phyloP scores from a whole-genome alignment of 2,888 invertebrate genomes.

The Ametastegia equiseti region DNA sequence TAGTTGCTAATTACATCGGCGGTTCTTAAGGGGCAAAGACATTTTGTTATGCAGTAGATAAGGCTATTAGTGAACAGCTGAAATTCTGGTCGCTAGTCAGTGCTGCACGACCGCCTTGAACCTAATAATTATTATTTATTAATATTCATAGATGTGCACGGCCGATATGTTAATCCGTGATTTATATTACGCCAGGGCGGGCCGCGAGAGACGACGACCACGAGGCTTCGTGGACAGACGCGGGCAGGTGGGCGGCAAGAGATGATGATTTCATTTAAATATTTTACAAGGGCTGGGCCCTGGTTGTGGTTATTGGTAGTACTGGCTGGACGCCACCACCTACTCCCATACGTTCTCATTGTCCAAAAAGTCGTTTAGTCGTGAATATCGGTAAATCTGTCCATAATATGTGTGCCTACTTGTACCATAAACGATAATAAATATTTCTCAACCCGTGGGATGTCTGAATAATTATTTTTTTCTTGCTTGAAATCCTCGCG shows the following conservation, averaged over 20 bases:
- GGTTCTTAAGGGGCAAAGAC: not conserved
- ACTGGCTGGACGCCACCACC: constrained; percentile 38
- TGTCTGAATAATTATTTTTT: constrained; percentile 41
- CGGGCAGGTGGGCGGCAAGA: constrained; percentile 51
- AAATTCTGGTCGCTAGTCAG: constrained; percentile 20
- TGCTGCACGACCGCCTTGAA: constrained; percentile 50
- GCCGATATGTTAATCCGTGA: constrained; percentile 62
- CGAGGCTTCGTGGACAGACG: constrained; percentile 50
- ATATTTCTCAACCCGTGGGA: constrained; percentile 5
- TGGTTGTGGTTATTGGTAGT: constrained; percentile 30
- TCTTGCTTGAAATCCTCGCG: constrained; percentile 19
- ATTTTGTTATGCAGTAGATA: not conserved
- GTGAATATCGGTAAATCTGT: constrained; percentile 29
- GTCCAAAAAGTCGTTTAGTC: constrained; percentile 17
- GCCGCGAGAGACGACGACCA: constrained; percentile 52
- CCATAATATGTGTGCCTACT: constrained; percentile 23
- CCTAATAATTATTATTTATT: constrained; percentile 64
- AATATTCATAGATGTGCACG: constrained; percentile 62
- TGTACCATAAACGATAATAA: constrained; percentile 21
- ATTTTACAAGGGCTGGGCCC: constrained; percentile 55
- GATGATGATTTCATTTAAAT: constrained; percentile 63
- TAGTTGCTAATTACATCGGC: not conserved
- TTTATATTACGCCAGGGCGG: constrained; percentile 61
- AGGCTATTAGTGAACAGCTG: constrained; percentile 26
- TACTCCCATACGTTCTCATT: constrained; percentile 40